These are phyloP conservation scores for Heliconius ethilla DNA, from an alignment of 2,888 invertebrate genomes.

Conservation along the genomic window DNA sequence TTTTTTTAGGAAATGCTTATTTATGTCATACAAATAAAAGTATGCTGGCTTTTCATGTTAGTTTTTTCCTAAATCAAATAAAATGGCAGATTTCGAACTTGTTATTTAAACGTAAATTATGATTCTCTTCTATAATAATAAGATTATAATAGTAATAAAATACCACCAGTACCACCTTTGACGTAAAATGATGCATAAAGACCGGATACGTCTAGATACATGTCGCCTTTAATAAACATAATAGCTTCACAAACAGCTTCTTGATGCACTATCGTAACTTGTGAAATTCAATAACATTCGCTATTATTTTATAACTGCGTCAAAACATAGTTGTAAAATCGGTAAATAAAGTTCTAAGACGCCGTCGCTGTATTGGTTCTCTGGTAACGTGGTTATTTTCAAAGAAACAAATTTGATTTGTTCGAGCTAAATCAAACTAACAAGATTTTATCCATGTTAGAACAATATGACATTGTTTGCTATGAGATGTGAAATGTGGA, in stretches of 20 bases:
- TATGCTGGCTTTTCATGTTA: not conserved
- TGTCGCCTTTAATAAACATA: conserved; percentile 5
- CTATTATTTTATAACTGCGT: not conserved
- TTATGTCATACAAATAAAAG: not conserved
- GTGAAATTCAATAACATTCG: conserved; percentile 4
- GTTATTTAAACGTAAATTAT: not conserved
- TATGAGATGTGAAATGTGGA: conserved; percentile 21
- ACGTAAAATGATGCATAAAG: not conserved
- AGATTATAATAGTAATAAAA: not conserved
- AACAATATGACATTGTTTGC: conserved; percentile 29
- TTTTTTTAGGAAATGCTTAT: not conserved
- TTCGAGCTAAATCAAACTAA: conserved; percentile 22
- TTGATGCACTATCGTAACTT: conserved; percentile 10
- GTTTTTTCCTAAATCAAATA: no score
- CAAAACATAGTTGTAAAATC: conserved; percentile 16
- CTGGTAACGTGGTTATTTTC: conserved; percentile 25
- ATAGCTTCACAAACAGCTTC: conserved; percentile 1
- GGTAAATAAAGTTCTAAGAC: conserved; percentile 13
- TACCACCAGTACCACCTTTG: not conserved
- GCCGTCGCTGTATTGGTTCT: not conserved
- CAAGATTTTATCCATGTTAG: conserved; percentile 26
- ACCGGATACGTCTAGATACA: conserved; percentile 2
- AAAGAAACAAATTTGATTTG: conserved; percentile 31
- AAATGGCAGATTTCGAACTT: no score
- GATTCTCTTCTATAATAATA: not conserved